Conservation (phyloP, 2,113 vertebrate species). For the Dolichotis patagonum region DNA sequence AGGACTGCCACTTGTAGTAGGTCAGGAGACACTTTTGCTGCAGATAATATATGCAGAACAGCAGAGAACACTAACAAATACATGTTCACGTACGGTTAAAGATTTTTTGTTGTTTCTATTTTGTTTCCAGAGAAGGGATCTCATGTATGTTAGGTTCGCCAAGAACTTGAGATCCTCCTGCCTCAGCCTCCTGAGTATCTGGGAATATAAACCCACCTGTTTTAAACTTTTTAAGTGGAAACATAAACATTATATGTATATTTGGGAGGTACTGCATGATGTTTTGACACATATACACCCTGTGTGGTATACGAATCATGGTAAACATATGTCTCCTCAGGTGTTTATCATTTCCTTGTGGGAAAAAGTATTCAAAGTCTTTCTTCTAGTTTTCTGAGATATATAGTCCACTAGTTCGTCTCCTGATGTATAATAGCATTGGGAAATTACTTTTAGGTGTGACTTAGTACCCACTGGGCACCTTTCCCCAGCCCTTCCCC, state of each 20-base stretch:
- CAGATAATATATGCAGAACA: background rate
- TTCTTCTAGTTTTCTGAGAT: background rate
- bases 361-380: background rate
- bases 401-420: no score
- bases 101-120: background rate
- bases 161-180: background rate
- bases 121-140: background rate
- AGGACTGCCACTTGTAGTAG: background rate
- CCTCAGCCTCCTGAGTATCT: background rate
- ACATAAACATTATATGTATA: background rate
- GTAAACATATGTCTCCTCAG: background rate
- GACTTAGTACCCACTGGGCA: fast-evolving
- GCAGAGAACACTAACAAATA: background rate
- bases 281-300: background rate
- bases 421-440: fast-evolving
- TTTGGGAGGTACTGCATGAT: background rate
- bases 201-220: background rate
- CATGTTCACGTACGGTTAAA: background rate
- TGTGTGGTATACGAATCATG: background rate
- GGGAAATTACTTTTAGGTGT: background rate
- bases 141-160: background rate
- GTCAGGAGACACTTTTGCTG: background rate
- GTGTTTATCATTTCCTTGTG: background rate
- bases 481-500: background rate
- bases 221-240: background rate